A percentile compares a stretch with the other conserved stretches of the same genome.
Conservation (phyloP, 2,113 vertebrate genomes). For the Boulengeromyrus knoepffleri region DNA sequence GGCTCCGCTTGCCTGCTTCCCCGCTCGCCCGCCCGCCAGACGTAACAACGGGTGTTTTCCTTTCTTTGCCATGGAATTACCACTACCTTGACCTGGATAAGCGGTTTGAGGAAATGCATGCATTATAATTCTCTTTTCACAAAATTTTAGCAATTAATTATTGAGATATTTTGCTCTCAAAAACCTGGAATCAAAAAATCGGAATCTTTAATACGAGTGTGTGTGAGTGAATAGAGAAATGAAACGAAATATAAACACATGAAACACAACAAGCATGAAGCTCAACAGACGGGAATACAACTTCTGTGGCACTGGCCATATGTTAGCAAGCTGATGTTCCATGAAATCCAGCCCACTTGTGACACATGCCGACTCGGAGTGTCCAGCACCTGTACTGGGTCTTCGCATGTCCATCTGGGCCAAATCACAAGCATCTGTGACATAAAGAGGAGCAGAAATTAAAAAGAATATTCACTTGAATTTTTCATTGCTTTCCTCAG, state of each 20-base stretch:
- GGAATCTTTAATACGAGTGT: not conserved
- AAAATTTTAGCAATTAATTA: not conserved
- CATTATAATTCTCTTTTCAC: not conserved
- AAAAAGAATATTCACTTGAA: not conserved
- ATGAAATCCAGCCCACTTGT: conserved; percentile 56
- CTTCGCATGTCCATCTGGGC: conserved; percentile 50
- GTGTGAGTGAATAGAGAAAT: not conserved
- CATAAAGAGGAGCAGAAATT: not conserved
- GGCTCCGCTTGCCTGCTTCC: too few species aligned
- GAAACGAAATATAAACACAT: not conserved
- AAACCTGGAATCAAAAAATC: not conserved
- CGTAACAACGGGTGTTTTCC: not conserved
- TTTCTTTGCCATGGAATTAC: not conserved
- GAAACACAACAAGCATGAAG: conserved; percentile 13
- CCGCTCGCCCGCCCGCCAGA: too few species aligned
- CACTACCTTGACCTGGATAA: not conserved
- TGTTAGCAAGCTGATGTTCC: conserved; percentile 59
- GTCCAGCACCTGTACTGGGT: conserved; percentile 35
- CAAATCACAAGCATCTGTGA: not conserved
- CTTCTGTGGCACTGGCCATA: conserved; percentile 51
- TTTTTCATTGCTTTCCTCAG: not conserved
- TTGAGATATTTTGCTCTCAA: not conserved
- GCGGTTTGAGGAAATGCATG: not conserved
- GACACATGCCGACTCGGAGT: conserved; percentile 48
- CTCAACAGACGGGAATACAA: conserved; percentile 51